Evolutionary conservation across 2,888 invertebrate species (phyloP), one percentile per base, ranked within the genome.

Genomic region (Cheilosia urbana): DNA sequence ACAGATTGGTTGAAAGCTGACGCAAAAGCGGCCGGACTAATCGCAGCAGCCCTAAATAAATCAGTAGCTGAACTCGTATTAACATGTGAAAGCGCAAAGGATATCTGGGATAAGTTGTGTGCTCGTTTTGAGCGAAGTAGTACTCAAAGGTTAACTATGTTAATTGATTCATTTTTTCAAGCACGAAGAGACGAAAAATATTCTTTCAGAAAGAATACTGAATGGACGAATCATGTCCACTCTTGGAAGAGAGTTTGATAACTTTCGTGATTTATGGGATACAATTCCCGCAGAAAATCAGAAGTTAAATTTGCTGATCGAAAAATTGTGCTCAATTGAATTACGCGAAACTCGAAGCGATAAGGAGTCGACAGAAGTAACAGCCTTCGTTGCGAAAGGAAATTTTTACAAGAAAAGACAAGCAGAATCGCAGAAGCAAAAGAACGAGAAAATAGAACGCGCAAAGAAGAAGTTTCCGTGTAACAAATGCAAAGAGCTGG

Each of bases 31-130:
- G 66, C 66, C 17, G 66, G 62, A 11, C 47, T 69, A 15, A 69
- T 69, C n/a, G 69, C 69, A 21, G 40, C 49, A 34, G 58, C 24
- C 24, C 37, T 69, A 57, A 57, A 34, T 24, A 68, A 27, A 55
- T 42, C 68, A 42, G 68, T 55, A 40, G 69, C 57, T 47, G 69
- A 69, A 69, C 57, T 58, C n/a, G 57, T 69, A 19, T 19, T 69
- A 34, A 57, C 42, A 30, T 42, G 40, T 60, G 40, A 60, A 60
- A 60, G 2, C 13, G 42, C 42, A 60, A 37, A 21, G 42, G 30
- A 60, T 11, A 42, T 60, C 15, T 60, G 55, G 30, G 30, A 57
- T 19, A 55, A 57, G 21, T 45, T 13, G 45, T 68, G 55, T 68
- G 68, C 42, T 58, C 57, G 27, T 47, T 58, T 57, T 21, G 69